Base-by-base conservation (phyloP, 2,888 invertebrate species). In the Nysson spinosus region DNA sequence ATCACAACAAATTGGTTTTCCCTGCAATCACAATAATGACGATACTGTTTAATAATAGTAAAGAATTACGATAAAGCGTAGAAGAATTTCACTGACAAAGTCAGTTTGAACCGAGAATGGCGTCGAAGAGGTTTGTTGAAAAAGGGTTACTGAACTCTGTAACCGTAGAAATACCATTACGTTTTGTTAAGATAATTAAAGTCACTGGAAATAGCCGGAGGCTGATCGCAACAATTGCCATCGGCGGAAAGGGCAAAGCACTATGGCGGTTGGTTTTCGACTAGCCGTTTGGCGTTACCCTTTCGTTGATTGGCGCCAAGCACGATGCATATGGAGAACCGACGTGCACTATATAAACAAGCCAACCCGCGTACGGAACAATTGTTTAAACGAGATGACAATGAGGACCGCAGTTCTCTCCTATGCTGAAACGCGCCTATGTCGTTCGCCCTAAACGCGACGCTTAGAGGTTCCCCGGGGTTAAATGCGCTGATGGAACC, bases 351-450 rank as follows among this genome's bases (percentile, higher is more conserved):
- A 44, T 49, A 44, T 58, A 54, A 73, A 72, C 57, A 49, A 56
- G 34, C 46, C 22, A 12, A 16, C 26, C 30, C 44, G 49, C n/a
- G n/a, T 35, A 40, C 24, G 40, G 47, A 69, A 75, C 72, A 69
- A 72, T 75, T 64, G 61, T 72, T 72, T 69, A 75, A 75, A 75
- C 69, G 69, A 75, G 64, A 76, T 69, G 72, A 72, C 75, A 75
- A 75, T 71, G 64, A 52, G 46, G 30, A 58, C 37, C 44, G 51
- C 58, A 32, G 30, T 49, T 28, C 49, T 49, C 28, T 44, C 20
- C 42, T 34, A 26, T 22, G 65, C 17, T 52, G 52, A 39, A 58
- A 50, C 63, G 73, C 71, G 71, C n/a, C n/a, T n/a, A n/a, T 70
- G 64, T 71, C 71, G 68, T 73, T 70, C 68, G 68, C 76, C 73